Percentiles rank a stretch among this genome's conserved stretches.
Conservation (phyloP, 1,140 invertebrate species). For the Conus ventricosus region DNA sequence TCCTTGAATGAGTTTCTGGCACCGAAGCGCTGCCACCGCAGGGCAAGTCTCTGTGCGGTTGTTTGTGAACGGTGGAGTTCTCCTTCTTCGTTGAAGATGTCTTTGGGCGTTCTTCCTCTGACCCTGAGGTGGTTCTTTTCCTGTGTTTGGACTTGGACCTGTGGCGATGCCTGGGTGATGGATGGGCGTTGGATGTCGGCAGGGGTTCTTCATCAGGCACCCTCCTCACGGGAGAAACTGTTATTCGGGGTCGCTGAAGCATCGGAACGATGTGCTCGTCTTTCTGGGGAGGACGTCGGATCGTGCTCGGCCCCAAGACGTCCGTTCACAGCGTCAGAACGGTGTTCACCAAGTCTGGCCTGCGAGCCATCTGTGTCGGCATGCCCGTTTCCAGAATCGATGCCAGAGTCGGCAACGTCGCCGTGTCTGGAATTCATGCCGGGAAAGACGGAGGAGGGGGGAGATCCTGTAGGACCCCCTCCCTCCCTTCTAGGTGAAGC, state of each 20-base stretch:
- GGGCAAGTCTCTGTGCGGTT: background rate
- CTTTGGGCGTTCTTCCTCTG: background rate
- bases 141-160: slow-evolving; percentile 5
- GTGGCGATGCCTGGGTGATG: background rate
- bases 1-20: too few species aligned
- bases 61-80: background rate
- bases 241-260: background rate
- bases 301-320: too few species aligned
- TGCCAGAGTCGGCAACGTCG: background rate
- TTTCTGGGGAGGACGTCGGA: too few species aligned
- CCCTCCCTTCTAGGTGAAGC: background rate
- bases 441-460: background rate
- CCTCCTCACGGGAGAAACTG: background rate
- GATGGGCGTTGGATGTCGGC: background rate
- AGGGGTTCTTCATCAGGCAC: background rate
- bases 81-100: background rate
- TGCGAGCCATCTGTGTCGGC: background rate
- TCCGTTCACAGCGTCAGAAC: background rate
- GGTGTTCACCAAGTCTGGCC: background rate
- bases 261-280: background rate
- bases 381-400: slow-evolving; percentile 11
- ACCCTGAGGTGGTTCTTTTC: background rate
- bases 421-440: background rate
- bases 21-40: background rate
- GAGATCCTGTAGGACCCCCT: background rate